Percentiles rank a stretch among this genome's conserved stretches.
Conservation (phyloP, 1,140 invertebrate species). For the Teleopsis dalmanni region DNA sequence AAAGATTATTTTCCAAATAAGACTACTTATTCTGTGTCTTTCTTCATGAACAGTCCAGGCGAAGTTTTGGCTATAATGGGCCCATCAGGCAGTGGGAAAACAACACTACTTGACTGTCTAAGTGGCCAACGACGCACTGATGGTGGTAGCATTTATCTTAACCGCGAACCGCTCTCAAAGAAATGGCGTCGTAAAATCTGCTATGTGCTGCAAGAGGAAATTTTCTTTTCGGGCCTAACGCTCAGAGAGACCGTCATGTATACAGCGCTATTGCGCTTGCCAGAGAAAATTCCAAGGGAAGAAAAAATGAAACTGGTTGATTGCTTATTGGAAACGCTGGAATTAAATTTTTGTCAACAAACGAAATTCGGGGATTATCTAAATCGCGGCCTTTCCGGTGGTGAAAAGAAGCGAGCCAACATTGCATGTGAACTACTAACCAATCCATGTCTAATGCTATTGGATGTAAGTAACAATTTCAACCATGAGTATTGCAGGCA, state of each 20-base stretch:
- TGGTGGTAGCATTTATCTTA: constrained; percentile 64
- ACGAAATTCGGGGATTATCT: constrained; percentile 77
- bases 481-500: neutral
- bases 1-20: too few relatives aligned
- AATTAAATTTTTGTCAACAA: constrained; percentile 67
- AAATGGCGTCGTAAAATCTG: constrained; percentile 69
- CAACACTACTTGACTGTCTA: constrained; percentile 69
- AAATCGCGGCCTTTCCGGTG: constrained; percentile 72
- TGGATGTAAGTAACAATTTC: constrained; percentile 63
- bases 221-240: constrained; percentile 76
- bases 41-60: constrained; percentile 55
- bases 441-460: constrained; percentile 73
- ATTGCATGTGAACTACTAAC: constrained; percentile 81
- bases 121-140: constrained; percentile 61
- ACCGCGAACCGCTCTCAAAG: constrained; percentile 67
- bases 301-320: constrained; percentile 76
- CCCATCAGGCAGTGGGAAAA: constrained; percentile 74
- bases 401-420: constrained; percentile 79
- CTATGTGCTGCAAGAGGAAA: constrained; percentile 78
- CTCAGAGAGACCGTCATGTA: constrained; percentile 72
- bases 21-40: too few relatives aligned
- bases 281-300: constrained; percentile 62
- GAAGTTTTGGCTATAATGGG: constrained; percentile 78
- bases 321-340: constrained; percentile 70
- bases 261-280: constrained; percentile 63